A percentile compares a stretch with the other conserved stretches of the same genome.
Conservation (phyloP, 2,113 vertebrate species). For the Zingel zingel region DNA sequence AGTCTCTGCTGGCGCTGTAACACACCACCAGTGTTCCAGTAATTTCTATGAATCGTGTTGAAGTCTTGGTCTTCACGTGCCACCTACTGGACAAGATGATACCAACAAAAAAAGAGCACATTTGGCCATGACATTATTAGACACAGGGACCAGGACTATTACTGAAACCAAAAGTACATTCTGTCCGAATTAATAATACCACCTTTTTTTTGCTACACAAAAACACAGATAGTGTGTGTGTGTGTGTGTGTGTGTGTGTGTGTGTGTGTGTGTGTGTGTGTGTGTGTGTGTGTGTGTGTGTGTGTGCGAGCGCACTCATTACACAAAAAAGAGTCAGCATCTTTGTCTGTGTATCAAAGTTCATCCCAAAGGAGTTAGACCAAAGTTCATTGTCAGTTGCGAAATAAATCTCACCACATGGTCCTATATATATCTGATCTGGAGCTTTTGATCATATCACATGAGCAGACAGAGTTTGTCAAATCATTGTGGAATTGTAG, state of each 20-base stretch:
- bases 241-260: not conserved
- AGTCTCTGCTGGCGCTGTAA: not conserved
- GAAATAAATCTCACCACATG: not conserved
- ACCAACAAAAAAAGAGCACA: not conserved
- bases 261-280: no score
- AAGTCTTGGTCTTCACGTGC: slow-evolving; percentile 30
- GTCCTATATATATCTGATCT: not conserved
- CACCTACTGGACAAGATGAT: slow-evolving; percentile 47
- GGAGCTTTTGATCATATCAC: not conserved
- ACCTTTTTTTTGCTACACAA: not conserved
- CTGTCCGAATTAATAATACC: not conserved
- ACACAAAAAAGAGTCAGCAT: not conserved
- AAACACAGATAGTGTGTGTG: not conserved
- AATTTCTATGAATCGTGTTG: not conserved
- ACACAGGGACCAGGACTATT: not conserved
- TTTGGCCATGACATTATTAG: not conserved
- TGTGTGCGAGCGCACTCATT: not conserved
- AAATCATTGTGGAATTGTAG: not conserved
- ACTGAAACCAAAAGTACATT: not conserved
- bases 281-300: not conserved
- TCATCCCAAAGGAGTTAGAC: not conserved
- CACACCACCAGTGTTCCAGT: slow-evolving; percentile 2
- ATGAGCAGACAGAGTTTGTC: not conserved
- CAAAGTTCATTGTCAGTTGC: not conserved
- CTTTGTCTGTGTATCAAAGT: not conserved